Percentiles rank a stretch among this genome's conserved stretches.
Evolutionary conservation across 2,888 invertebrate species (phyloP).

Genomic region (Sarcophaga caerulescens): DNA sequence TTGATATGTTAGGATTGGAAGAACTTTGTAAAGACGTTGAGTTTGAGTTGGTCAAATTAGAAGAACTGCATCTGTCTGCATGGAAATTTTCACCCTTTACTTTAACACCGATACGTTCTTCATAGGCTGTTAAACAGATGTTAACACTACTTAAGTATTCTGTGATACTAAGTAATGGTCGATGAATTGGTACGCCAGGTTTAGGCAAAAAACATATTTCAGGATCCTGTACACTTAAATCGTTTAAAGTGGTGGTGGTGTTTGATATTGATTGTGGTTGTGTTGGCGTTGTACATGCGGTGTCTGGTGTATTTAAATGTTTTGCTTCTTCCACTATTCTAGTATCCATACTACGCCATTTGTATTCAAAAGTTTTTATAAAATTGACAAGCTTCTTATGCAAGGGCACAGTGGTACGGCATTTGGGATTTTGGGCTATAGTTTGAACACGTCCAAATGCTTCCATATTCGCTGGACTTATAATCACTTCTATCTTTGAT

Average conservation of each 20-base stretch:
- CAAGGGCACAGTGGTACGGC: constrained; percentile 87
- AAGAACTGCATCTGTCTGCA: constrained; percentile 72
- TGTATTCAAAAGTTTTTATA: constrained; percentile 86
- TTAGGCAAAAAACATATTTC: constrained; percentile 82
- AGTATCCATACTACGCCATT: constrained; percentile 86
- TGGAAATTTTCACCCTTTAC: constrained; percentile 81
- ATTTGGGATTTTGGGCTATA: constrained; percentile 94
- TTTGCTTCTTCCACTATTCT: constrained; percentile 75
- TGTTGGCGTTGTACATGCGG: neutral
- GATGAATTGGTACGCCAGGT: constrained; percentile 85
- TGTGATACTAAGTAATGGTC: constrained; percentile 88
- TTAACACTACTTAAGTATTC: constrained; percentile 90
- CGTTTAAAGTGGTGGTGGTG: constrained; percentile 16
- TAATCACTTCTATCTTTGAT: constrained; percentile 87
- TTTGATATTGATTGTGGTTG: neutral
- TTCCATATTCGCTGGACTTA: constrained; percentile 89
- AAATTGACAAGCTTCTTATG: constrained; percentile 88
- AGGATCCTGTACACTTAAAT: constrained; percentile 71
- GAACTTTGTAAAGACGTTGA: constrained; percentile 47
- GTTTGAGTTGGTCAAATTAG: constrained; percentile 56
- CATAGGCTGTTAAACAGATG: constrained; percentile 89
- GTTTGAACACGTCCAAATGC: constrained; percentile 93
- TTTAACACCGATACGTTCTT: constrained; percentile 86
- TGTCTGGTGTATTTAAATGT: constrained; percentile 49
- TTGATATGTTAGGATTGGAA: constrained; percentile 31